These are phyloP conservation scores for Trachurus trachurus DNA, from an alignment of 2,797 vertebrate genomes.

Conservation along the genomic window DNA sequence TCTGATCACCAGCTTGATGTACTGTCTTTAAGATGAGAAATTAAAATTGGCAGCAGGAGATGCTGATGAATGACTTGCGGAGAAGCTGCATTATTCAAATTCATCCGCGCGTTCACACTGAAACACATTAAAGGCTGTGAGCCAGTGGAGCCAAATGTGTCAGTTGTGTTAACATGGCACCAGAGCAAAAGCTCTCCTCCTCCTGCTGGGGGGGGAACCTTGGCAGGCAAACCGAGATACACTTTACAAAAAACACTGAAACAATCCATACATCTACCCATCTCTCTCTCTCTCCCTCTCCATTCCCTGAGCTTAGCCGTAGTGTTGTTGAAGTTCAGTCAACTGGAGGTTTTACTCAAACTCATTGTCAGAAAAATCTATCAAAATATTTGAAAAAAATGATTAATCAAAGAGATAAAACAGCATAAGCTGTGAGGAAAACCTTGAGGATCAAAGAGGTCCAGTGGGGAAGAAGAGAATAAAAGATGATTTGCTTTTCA, in stretches of 20 bases:
- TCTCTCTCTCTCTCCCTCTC: background rate
- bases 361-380: constrained; percentile 37
- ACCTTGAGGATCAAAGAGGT: background rate
- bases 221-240: constrained; percentile 8
- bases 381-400: background rate
- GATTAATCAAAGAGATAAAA: constrained; percentile 52
- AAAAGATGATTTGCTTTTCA: constrained; percentile 1
- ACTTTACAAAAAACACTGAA: constrained; percentile 33
- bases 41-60: background rate
- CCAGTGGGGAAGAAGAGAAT: background rate
- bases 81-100: constrained; percentile 16
- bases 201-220: constrained; percentile 11
- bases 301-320: constrained; percentile 1
- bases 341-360: constrained; percentile 16
- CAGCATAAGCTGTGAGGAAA: constrained; percentile 22
- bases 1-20: background rate
- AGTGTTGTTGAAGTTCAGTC: constrained; percentile 19
- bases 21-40: background rate
- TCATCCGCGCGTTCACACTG: background rate
- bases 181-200: background rate
- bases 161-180: constrained; percentile 17
- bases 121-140: constrained; percentile 27
- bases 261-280: constrained; percentile 1
- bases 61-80: constrained; percentile 18
- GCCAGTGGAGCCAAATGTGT: constrained; percentile 21